Base-by-base conservation (phyloP, 1,140 invertebrate species). In the Dryas iulia region DNA sequence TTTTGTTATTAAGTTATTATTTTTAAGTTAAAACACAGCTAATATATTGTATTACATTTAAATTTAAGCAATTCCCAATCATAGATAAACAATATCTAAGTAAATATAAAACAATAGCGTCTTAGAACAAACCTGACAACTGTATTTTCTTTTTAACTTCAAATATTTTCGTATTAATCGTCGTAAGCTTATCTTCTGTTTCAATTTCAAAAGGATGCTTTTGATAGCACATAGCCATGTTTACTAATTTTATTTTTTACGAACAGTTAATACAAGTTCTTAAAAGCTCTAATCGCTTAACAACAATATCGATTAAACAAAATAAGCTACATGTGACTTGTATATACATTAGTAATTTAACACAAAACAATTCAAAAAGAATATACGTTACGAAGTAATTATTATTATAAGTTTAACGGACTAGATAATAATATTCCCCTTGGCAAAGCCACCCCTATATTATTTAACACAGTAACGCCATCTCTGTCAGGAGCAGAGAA, bases 141-240 rank as follows among this genome's bases (percentile, higher is more conserved):
- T 96, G 94, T 81, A 97, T 96, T 80, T 96, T 96, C 86, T 96
- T 96, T 81, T 96, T 97, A 39, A 96, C 94, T 89, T 96, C 95
- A 77, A 94, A 93, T 81, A 96, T 96, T 92, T 96, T 95, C 70
- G 94, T 95, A 81, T 96, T 96, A 52, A 96, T 92, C 52, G 92
- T 92, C 54, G 92, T 93, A n/a, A 95, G 71, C 69, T 93, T 94
- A 64, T 94, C 94, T 18, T 93, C 93, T 58, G 91, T 85, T 78
- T 89, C 84, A 59, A 92, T 93, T 72, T 82, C 92, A 60, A 93
- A 87, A 3, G 90, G 87, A 79, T 92, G 91, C 83, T 90, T 92
- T 79, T 91, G 86, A 79, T 86, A 93, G 73, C 92, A 92, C 60
- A 77, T 82, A 33, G 86, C 79, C 89, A 91, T 90, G 76, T 63